phyloP scores from a whole-genome alignment of 2,888 invertebrate genomes.

The Phyto melanocephala region DNA sequence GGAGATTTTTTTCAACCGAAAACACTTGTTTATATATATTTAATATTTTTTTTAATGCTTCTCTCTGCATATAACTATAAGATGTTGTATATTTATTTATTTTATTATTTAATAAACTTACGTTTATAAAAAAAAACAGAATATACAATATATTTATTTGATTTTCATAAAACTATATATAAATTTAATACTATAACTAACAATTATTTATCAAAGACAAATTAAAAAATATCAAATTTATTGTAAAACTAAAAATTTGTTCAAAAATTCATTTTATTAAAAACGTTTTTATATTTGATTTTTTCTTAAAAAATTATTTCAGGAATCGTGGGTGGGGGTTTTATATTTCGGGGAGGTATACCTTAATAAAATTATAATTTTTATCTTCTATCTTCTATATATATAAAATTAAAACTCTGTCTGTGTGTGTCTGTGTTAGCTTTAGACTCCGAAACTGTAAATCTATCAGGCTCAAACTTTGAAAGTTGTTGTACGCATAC shows the following conservation, averaged over 20 bases:
- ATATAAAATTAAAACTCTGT: too few species aligned
- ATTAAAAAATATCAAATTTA: background rate
- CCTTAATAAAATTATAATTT: too few species aligned
- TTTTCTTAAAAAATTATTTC: constrained; percentile 3
- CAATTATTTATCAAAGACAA: constrained; percentile 20
- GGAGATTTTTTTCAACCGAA: background rate
- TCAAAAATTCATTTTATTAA: background rate
- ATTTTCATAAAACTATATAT: background rate
- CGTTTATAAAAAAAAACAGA: background rate
- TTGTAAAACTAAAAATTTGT: background rate
- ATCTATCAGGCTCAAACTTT: too few species aligned
- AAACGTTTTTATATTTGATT: background rate
- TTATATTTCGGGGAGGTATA: background rate
- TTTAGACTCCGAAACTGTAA: background rate
- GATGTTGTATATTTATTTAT: background rate
- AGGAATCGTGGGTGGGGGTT: background rate
- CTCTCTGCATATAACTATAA: too few species aligned
- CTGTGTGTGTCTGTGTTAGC: too few species aligned
- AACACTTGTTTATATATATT: background rate
- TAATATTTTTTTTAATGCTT: too few species aligned
- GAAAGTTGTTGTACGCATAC: too few species aligned
- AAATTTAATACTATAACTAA: background rate
- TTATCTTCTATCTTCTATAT: too few species aligned
- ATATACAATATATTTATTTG: constrained; percentile 29
- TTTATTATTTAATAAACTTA: background rate